Evolutionary conservation across 1,140 invertebrate genomes (phyloP), one percentile per base, ranked within the genome.

Genomic region (Globodera rostochiensis): DNA sequence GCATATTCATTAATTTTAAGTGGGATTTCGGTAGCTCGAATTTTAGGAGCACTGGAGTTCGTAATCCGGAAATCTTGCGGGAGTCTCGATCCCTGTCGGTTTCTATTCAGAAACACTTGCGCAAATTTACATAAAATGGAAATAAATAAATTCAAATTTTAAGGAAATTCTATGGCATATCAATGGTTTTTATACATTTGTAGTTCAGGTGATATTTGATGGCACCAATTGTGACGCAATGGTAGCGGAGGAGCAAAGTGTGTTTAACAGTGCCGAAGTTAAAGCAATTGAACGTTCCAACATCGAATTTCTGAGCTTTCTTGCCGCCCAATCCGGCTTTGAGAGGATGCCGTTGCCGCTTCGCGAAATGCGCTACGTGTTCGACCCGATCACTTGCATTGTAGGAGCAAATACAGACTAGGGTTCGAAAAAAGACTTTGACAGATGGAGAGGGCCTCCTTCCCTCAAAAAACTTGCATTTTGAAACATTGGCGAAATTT

Each of bases 351-450:
- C 86, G 47, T 45, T 85, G 13, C 70, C 69, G 11, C 57, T 85
- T 13, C 57, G 45, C 73, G 83, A 49, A 84, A 85, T 9, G 64
- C 86, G 25, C 86, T 82, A 83, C 45, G 69, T 50, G 6, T 85
- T 87, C 79, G 84, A 85, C 74, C 84, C 84, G 13, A 60, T 85
- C 21, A 83, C 74, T 83, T 82, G 80, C 49, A 64, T 84, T 71
- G 86, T 83, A 73, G n/a, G 85, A 84, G 69, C 36, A 79, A 77
- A 80, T 21, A 47, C 46, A 80, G 6, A 77, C 4, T 53, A 73
- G 21, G 21, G 36, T 36, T 36, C 36, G 36, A 1, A 36, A 36
- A 36, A 36, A 1, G 36, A 36, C 3, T 21, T 19, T 5, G 19
- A 49, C 50, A 19, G 13, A 6, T 6, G 13, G 6, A 47, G 46